Evolutionary conservation across 2,797 vertebrate genomes (phyloP).

Genomic region (Muscicapa comitata): DNA sequence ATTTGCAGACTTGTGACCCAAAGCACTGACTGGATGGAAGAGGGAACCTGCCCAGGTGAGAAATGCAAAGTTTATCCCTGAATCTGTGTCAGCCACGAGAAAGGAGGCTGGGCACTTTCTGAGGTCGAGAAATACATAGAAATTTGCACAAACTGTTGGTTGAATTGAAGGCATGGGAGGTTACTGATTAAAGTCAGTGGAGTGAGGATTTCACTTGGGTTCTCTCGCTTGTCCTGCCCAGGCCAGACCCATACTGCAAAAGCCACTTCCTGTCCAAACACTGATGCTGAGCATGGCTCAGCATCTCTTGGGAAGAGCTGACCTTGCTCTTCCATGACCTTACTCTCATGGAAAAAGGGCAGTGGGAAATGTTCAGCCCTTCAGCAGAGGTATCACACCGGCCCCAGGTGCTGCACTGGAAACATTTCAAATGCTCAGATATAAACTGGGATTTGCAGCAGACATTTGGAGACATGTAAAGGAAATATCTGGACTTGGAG

Average conservation of each 20-base stretch:
- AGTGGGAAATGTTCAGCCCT: neutral
- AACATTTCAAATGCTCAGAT: neutral
- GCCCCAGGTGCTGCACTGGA: neutral
- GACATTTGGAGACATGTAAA: fast-evolving
- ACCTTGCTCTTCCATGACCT: neutral
- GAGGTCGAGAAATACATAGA: neutral
- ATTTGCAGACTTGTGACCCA: neutral
- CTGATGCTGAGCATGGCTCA: neutral
- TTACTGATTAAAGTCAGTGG: neutral
- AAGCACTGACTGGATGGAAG: neutral
- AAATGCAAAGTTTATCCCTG: neutral
- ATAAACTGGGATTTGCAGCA: neutral
- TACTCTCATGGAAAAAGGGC: neutral
- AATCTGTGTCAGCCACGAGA: neutral
- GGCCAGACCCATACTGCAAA: neutral
- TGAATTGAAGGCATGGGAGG: neutral
- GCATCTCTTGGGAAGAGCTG: neutral
- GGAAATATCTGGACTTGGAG: fast-evolving
- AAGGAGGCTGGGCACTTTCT: neutral
- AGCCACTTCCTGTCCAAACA: neutral
- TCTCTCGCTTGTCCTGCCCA: neutral
- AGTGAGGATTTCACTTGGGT: neutral
- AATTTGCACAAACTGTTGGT: neutral
- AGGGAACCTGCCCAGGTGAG: neutral
- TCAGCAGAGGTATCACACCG: neutral